These are phyloP conservation scores for Xestia ashworthii DNA, from an alignment of 2,888 invertebrate species.

Conservation along the genomic window DNA sequence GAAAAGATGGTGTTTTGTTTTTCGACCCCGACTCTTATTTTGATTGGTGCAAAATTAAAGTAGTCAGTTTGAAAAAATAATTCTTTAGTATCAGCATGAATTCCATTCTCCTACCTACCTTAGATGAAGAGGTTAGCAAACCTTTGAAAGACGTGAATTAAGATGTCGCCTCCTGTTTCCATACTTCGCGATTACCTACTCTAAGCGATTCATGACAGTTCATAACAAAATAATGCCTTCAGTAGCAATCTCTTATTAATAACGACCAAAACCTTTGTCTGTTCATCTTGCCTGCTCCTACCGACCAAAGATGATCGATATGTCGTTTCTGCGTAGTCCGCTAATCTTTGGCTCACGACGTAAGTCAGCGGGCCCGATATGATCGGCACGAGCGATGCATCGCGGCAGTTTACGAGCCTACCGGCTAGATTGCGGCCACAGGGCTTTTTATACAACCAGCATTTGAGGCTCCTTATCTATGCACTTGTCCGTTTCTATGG, in stretches of 20 bases:
- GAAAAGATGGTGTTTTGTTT: background rate
- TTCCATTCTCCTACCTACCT: background rate
- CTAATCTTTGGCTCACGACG: conserved; percentile 72
- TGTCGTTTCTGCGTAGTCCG: conserved; percentile 49
- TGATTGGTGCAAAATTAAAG: background rate
- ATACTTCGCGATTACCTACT: background rate
- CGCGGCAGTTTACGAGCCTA: conserved; percentile 80
- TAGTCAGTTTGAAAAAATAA: background rate
- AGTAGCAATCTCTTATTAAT: conserved; percentile 22
- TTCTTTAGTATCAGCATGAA: background rate
- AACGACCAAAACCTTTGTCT: conserved; percentile 22
- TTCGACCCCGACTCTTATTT: too few species aligned
- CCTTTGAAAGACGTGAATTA: background rate
- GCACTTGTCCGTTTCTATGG: conserved; percentile 55
- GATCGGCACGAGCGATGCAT: conserved; percentile 85
- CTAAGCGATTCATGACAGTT: conserved; percentile 1
- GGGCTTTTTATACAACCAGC: conserved; percentile 58
- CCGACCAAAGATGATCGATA: conserved; percentile 47
- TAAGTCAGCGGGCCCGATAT: conserved; percentile 78
- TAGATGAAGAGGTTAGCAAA: background rate
- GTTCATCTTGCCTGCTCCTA: conserved; percentile 30
- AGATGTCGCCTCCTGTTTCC: background rate
- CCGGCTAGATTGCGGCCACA: conserved; percentile 63
- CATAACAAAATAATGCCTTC: background rate
- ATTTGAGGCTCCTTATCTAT: conserved; percentile 57